Conservation (phyloP, 2,888 invertebrate genomes). For the Hydrotaea cyrtoneurina region DNA sequence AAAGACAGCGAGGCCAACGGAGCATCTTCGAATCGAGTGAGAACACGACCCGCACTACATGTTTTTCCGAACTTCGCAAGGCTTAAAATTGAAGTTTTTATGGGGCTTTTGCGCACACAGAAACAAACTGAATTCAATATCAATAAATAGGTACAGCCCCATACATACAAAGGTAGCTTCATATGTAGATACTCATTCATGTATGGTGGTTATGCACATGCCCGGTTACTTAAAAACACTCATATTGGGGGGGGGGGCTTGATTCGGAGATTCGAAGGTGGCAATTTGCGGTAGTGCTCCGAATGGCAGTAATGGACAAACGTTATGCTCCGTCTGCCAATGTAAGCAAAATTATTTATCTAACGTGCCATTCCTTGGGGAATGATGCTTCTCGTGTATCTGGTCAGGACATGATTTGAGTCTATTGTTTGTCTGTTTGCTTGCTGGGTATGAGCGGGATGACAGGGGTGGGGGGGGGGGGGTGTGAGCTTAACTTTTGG, state of each 20-base stretch:
- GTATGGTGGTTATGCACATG: background rate
- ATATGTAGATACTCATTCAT: background rate
- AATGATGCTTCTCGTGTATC: background rate
- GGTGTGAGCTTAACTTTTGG: constrained; percentile 3
- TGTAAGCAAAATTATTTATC: constrained; percentile 22
- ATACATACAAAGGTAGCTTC: background rate
- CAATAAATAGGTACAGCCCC: constrained; percentile 30
- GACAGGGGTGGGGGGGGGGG: background rate
- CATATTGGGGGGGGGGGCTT: background rate
- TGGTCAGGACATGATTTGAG: constrained; percentile 33
- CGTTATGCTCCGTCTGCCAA: background rate
- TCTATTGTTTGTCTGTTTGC: constrained; percentile 47
- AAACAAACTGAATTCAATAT: background rate
- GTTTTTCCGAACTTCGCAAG: constrained; percentile 6
- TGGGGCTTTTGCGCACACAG: background rate
- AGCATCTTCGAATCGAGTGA: background rate
- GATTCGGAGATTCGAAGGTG: background rate
- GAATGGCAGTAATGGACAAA: constrained; percentile 2
- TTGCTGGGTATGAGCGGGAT: too few relatives aligned
- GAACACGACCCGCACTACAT: background rate
- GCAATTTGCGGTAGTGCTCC: background rate
- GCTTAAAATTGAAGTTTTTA: constrained; percentile 42
- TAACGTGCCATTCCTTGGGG: constrained; percentile 17
- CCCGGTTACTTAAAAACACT: background rate
- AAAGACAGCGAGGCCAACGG: background rate